Conservation (phyloP, 2,888 invertebrate genomes). For the Congeria kusceri region DNA sequence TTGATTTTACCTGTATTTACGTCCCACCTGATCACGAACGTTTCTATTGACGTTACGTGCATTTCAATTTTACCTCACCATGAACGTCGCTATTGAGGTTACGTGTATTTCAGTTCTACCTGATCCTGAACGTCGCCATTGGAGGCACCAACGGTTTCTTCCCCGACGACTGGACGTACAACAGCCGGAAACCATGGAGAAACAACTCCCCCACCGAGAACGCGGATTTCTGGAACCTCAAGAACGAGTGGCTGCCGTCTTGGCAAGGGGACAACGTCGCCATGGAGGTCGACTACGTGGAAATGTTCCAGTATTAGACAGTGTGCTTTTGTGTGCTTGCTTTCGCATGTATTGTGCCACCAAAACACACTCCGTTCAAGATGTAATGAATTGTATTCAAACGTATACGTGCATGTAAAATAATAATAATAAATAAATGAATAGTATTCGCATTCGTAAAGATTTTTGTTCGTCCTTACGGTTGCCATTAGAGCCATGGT, state of each 20-base stretch:
- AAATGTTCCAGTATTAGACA: slow-evolving; percentile 86
- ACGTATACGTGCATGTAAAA: no score
- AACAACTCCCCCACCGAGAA: slow-evolving; percentile 86
- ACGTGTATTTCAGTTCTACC: slow-evolving; percentile 85
- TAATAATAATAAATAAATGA: no score
- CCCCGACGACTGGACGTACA: slow-evolving; percentile 68
- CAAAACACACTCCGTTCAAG: no score
- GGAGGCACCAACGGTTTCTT: slow-evolving; percentile 85
- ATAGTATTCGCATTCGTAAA: no score
- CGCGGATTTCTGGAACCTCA: slow-evolving; percentile 88
- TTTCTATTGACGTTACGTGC: no score
- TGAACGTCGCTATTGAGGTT: no score
- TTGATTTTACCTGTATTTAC: slow-evolving; percentile 83
- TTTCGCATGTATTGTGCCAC: no score
- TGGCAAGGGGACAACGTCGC: slow-evolving; percentile 88
- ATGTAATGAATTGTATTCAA: no score
- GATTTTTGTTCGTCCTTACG: no score
- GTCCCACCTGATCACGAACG: slow-evolving; percentile 69
- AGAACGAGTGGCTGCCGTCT: slow-evolving; percentile 88
- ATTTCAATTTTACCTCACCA: no score
- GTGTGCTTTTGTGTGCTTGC: background rate
- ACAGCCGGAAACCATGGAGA: slow-evolving; percentile 90
- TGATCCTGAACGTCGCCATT: slow-evolving; percentile 80
- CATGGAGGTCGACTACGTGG: slow-evolving; percentile 89
- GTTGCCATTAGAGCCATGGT: no score